A percentile compares a stretch with the other conserved stretches of the same genome.
Evolutionary conservation across 2,113 vertebrate species (phyloP).

Genomic region (Ictidomys tridecemlineatus): DNA sequence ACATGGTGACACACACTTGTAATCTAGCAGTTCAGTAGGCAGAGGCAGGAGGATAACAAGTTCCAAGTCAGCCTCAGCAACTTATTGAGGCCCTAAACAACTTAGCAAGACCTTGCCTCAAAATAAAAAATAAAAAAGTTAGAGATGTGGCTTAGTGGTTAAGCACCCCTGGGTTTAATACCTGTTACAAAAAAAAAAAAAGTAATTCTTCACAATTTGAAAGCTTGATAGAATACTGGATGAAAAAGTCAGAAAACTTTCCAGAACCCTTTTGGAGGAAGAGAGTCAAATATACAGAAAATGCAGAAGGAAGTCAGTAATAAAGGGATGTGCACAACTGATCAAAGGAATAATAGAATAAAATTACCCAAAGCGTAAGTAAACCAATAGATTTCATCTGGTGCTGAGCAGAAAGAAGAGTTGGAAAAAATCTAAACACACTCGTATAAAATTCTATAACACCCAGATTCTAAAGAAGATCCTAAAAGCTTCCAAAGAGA

Average conservation of each 20-base stretch:
- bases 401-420: neutral
- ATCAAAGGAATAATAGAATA: constrained; percentile 19
- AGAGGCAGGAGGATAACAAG: too few species aligned
- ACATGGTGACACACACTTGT: too few species aligned
- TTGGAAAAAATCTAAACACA: neutral
- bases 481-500: constrained; percentile 36
- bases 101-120: too few species aligned
- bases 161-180: too few species aligned
- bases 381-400: constrained; percentile 24
- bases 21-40: too few species aligned
- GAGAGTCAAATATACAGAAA: neutral
- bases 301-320: neutral
- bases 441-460: constrained; percentile 56
- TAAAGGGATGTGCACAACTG: neutral
- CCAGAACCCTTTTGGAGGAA: neutral
- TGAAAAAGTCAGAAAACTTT: constrained; percentile 24
- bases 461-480: constrained; percentile 30
- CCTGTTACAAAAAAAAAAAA: too few species aligned
- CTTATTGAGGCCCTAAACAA: too few species aligned
- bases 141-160: too few species aligned
- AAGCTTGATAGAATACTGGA: neutral
- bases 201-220: constrained; percentile 13
- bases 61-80: too few species aligned
- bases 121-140: too few species aligned
- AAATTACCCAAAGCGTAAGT: constrained; percentile 20